Evolutionary conservation across 2,113 vertebrate species (phyloP), one percentile per base, ranked within the genome.

Genomic region (Seriola aureovittata): DNA sequence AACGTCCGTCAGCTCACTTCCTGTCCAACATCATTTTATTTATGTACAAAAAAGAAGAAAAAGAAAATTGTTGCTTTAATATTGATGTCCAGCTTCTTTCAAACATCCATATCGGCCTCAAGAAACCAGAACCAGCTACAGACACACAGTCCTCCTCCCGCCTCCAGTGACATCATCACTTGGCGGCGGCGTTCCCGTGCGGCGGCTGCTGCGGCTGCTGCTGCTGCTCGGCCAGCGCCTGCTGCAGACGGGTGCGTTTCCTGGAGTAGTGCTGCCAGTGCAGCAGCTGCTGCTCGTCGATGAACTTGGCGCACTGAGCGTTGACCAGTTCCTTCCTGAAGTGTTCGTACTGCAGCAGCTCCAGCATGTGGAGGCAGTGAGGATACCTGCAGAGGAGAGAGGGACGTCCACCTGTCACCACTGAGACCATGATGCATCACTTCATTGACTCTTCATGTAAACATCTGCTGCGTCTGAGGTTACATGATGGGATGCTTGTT

Each of bases 241-340:
- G 98, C 93, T 99, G 98, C 70, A 99, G 96, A 1, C 98, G 96
- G 88, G 97, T 96, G 57, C 98, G 96, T 60, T 99, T 99, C 73
- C 98, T 91, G 1, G 97, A 98, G 59, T 99, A 99, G 76, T 99
- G 98, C 93, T 99, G 98, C 98, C 98, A 99, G 93, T 99, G 98
- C 34, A 99, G 96, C 57, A 99, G 97, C 92, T 99, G 98, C 87
- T 99, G 98, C 91, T 99, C 98, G 0, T 99, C 98, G 4, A 99
- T 99, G 78, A 99, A 99, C 87, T 99, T 99, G 55, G 98, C 96
- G 64, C 98, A 99, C 94, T 99, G 98, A n/a, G 98, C 97, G 29
- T 98, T 99, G 17, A 99, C 98, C 93, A 99, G 94, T 93, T 99
- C 98, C 91, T 99, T 99, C 50, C 98, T 94, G 93, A 99, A 99